Conservation (phyloP, 2,888 invertebrate species). For the Habrosyne pyritoides region DNA sequence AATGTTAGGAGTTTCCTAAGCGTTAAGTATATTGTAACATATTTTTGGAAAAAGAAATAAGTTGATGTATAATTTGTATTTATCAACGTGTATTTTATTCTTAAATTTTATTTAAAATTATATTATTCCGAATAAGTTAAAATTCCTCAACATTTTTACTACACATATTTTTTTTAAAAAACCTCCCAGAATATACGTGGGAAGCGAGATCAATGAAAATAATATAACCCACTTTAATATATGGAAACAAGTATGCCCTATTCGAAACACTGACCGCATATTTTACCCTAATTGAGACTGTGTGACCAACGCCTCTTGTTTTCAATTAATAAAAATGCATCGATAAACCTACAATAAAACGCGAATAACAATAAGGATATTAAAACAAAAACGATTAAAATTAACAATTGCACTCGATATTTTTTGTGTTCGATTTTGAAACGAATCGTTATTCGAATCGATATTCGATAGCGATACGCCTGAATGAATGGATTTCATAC, state of each 20-base stretch:
- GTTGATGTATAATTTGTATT: too few species aligned
- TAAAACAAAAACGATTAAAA: constrained; percentile 12
- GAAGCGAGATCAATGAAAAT: background rate
- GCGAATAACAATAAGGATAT: background rate
- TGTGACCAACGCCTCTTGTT: background rate
- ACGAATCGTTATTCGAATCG: constrained; percentile 17
- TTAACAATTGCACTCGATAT: constrained; percentile 3
- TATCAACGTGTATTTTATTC: too few species aligned
- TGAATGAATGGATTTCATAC: constrained; percentile 10
- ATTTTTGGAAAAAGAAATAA: too few species aligned
- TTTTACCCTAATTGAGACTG: constrained; percentile 2
- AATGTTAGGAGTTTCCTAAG: too few species aligned
- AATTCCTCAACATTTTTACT: too few species aligned
- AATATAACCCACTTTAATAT: background rate
- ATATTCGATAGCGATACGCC: constrained; percentile 7
- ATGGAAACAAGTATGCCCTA: background rate
- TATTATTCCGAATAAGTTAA: too few species aligned
- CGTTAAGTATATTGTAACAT: too few species aligned
- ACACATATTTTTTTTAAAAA: background rate
- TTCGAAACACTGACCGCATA: background rate
- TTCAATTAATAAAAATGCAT: background rate
- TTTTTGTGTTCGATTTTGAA: constrained; percentile 29
- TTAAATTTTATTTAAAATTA: too few species aligned
- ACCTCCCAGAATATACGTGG: background rate
- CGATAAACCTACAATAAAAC: background rate